A percentile compares a stretch with the other conserved stretches of the same genome.
phyloP scores from a whole-genome alignment of 2,113 vertebrate genomes.

The Anthoscopus minutus region DNA sequence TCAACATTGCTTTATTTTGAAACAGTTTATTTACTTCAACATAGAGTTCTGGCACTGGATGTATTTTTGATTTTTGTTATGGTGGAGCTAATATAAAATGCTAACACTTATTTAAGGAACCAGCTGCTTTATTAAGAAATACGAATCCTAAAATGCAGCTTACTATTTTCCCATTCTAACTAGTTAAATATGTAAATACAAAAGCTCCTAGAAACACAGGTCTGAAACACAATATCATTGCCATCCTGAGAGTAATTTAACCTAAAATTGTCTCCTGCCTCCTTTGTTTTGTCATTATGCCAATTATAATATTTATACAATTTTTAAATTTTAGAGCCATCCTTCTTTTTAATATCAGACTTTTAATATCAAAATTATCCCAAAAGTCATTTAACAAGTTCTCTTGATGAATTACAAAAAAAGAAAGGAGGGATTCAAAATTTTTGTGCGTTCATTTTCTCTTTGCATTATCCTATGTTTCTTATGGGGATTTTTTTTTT shows the following conservation, averaged over 20 bases:
- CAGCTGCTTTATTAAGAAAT: not conserved
- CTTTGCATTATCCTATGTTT: not conserved
- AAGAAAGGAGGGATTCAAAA: fast-evolving
- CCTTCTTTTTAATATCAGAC: not conserved
- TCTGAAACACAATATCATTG: not conserved
- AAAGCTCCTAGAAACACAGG: not conserved
- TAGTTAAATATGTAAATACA: not conserved
- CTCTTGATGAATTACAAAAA: not conserved
- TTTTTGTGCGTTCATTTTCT: not conserved
- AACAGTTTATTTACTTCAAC: not conserved
- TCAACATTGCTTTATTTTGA: not conserved
- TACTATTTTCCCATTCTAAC: not conserved
- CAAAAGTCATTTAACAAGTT: not conserved
- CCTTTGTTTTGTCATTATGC: fast-evolving
- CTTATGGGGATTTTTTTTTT: not conserved
- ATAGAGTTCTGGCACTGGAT: not conserved
- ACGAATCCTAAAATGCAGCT: not conserved
- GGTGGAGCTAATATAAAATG: not conserved
- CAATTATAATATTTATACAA: not conserved
- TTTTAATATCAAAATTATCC: not conserved
- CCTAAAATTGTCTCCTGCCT: not conserved
- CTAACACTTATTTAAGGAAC: not conserved
- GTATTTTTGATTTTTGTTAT: not conserved
- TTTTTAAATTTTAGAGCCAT: not conserved
- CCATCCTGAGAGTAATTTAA: not conserved